These are phyloP conservation scores for Podocnemis expansa DNA, from an alignment of 2,113 vertebrate genomes.

Conservation along the genomic window DNA sequence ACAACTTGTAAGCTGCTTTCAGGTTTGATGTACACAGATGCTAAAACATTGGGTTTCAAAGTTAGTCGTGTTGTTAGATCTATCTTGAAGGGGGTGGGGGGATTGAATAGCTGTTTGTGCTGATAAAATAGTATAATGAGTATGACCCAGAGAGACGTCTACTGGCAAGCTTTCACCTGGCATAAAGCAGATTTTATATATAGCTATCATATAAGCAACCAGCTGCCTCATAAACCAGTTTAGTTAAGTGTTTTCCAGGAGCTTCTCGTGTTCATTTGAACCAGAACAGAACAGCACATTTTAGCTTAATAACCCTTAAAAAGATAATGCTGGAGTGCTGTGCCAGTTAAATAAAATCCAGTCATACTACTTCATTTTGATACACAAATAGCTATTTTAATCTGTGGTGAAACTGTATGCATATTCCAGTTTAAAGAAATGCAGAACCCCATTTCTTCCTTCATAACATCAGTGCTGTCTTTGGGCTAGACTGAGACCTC, in stretches of 20 bases:
- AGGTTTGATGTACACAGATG: constrained; percentile 14
- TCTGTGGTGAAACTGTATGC: background rate
- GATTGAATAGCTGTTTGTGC: constrained; percentile 56
- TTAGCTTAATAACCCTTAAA: background rate
- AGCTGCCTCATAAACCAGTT: constrained; percentile 41
- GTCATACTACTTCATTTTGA: background rate
- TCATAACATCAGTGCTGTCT: background rate
- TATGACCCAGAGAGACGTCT: constrained; percentile 26
- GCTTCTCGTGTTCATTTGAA: background rate
- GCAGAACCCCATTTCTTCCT: background rate
- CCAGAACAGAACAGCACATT: constrained; percentile 2
- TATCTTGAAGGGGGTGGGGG: constrained; percentile 42
- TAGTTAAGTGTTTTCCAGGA: constrained; percentile 52
- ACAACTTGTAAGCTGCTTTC: constrained; percentile 31
- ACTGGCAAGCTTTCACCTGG: constrained; percentile 39
- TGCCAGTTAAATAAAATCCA: background rate
- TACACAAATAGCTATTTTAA: background rate
- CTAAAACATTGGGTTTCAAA: constrained; percentile 34
- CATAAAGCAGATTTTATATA: constrained; percentile 32
- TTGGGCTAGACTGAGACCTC: background rate
- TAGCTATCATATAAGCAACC: constrained; percentile 6
- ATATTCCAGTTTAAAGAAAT: background rate
- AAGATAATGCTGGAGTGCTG: background rate
- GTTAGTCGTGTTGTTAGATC: background rate
- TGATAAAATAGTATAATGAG: constrained; percentile 65